These are phyloP conservation scores for Plutomurus gul DNA, from an alignment of 1,140 invertebrate species.

Conservation along the genomic window DNA sequence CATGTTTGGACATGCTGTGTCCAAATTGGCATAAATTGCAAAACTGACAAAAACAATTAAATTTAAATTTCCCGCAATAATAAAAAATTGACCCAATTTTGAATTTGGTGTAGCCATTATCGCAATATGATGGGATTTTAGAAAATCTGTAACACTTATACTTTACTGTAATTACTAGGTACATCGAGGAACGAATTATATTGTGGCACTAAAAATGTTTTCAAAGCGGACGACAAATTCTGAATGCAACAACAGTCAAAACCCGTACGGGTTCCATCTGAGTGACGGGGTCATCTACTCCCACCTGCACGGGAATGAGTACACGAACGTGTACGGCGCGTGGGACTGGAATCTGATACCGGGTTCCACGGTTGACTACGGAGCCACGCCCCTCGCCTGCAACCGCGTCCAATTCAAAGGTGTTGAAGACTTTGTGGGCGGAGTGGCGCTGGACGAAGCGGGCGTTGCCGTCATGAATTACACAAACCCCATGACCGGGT, in stretches of 20 bases:
- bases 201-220: slow-evolving; percentile 35
- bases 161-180: slow-evolving; percentile 19
- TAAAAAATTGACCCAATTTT: no score
- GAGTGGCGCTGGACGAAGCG: not conserved
- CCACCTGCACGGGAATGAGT: slow-evolving; percentile 14
- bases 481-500: not conserved
- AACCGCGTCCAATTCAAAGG: slow-evolving; percentile 4
- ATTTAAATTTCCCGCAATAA: no score
- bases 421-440: slow-evolving; percentile 24
- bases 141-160: not conserved
- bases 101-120: not conserved
- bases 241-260: slow-evolving; percentile 38
- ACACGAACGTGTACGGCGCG: slow-evolving; percentile 35
- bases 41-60: no score
- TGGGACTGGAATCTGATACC: slow-evolving; percentile 41
- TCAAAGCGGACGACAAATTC: slow-evolving; percentile 37
- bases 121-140: not conserved
- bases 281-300: slow-evolving; percentile 36
- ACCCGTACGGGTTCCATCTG: slow-evolving; percentile 39
- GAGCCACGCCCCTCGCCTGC: not conserved
- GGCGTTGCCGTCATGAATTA: slow-evolving; percentile 38
- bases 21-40: no score
- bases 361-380: slow-evolving; percentile 5
- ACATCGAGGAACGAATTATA: not conserved
- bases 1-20: no score